Percentiles rank a stretch among this genome's conserved stretches.
These are phyloP conservation scores for Serripes groenlandicus DNA, from an alignment of 2,888 invertebrate genomes.

Conservation along the genomic window DNA sequence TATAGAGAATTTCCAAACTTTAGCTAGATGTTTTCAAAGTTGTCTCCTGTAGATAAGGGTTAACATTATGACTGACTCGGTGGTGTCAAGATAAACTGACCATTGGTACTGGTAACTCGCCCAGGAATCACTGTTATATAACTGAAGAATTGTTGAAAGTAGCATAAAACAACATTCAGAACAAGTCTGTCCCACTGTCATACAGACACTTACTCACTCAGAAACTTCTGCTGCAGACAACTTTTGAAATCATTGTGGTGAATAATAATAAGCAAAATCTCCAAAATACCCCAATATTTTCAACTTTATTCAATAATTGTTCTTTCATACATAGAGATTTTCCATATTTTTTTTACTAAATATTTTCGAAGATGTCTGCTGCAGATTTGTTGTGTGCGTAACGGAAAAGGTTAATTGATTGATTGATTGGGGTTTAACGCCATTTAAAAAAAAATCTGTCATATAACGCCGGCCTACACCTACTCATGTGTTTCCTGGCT, in stretches of 20 bases:
- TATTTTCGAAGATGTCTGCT: background rate
- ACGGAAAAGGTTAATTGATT: no score
- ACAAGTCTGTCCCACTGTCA: background rate
- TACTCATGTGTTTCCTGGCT: no score
- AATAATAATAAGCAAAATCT: background rate
- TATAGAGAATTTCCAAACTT: background rate
- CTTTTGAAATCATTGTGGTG: background rate
- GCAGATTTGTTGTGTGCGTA: no score
- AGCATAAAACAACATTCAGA: background rate
- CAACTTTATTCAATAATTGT: background rate
- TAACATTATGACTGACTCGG: no score
- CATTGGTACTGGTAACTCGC: background rate
- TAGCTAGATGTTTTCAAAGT: background rate
- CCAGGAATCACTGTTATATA: background rate
- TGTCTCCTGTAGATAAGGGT: background rate
- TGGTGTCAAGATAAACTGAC: background rate
- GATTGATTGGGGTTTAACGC: no score
- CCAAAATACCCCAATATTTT: background rate
- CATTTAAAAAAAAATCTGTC: no score
- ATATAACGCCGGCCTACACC: no score
- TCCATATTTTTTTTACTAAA: background rate
- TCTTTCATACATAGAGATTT: background rate
- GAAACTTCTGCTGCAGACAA: background rate
- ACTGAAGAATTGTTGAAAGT: background rate
- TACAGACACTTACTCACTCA: no score